Evolutionary conservation across 2,888 invertebrate species (phyloP).

Genomic region (Plutella xylostella): DNA sequence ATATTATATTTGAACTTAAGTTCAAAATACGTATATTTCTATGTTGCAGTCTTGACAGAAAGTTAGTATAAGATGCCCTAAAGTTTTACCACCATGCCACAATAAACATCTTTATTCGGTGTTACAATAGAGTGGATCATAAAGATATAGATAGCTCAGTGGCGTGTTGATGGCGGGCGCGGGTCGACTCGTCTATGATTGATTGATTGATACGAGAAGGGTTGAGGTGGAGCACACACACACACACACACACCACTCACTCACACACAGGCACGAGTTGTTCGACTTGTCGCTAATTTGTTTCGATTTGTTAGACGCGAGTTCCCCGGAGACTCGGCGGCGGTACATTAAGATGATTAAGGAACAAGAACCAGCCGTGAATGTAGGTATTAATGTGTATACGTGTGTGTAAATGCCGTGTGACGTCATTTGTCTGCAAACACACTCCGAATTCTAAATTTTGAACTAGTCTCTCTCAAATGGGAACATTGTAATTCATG

Average conservation of each 20-base stretch:
- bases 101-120: too few relatives aligned
- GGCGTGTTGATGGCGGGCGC: background rate
- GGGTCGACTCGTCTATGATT: background rate
- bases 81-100: too few relatives aligned
- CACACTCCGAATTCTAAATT: too few relatives aligned
- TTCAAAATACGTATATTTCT: too few relatives aligned
- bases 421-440: too few relatives aligned
- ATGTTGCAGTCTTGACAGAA: too few relatives aligned
- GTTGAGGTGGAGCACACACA: background rate
- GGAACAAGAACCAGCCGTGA: background rate
- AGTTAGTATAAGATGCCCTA: too few relatives aligned
- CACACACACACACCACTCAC: background rate
- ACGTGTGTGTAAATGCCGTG: too few relatives aligned
- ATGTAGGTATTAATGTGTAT: too few relatives aligned
- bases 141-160: background rate
- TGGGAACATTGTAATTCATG: too few relatives aligned
- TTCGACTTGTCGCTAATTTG: slow-evolving; percentile 50
- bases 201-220: background rate
- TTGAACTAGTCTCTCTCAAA: too few relatives aligned
- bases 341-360: slow-evolving; percentile 6
- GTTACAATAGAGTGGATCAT: background rate
- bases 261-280: slow-evolving; percentile 31
- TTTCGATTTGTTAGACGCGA: slow-evolving; percentile 52
- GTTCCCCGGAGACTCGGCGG: slow-evolving; percentile 9
- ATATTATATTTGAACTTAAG: too few relatives aligned